Evolutionary conservation across 2,888 invertebrate species (phyloP).

Genomic region (Tipula lateralis): DNA sequence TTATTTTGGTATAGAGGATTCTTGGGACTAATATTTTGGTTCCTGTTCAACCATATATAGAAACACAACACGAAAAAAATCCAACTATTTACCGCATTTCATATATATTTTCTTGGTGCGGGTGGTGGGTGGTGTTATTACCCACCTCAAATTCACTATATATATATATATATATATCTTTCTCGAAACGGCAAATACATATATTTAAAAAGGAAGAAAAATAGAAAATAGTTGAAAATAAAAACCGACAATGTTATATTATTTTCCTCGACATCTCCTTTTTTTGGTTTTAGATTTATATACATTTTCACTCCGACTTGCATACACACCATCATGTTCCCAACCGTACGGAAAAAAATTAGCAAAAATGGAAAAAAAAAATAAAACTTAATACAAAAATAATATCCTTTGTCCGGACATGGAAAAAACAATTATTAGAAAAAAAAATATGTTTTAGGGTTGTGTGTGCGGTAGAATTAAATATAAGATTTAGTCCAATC

Average conservation of each 20-base stretch:
- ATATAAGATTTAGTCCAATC: not conserved
- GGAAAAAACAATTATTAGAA: not conserved
- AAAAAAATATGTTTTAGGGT: not conserved
- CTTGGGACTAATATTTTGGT: slow-evolving; percentile 19
- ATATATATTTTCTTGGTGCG: not conserved
- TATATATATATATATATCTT: not conserved
- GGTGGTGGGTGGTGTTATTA: not conserved
- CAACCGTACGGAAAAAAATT: not conserved
- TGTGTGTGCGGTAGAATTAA: not conserved
- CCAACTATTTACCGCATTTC: not conserved
- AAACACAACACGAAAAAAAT: not conserved
- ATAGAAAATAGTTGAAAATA: not conserved
- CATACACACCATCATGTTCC: not conserved
- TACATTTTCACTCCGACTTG: not conserved
- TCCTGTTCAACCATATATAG: not conserved
- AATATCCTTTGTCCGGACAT: slow-evolving; percentile 19
- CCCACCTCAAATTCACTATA: not conserved
- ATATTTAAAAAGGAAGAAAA: not conserved
- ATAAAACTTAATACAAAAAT: slow-evolving; percentile 14
- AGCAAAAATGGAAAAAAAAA: not conserved
- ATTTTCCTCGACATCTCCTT: not conserved
- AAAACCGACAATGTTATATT: not conserved
- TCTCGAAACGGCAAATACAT: not conserved
- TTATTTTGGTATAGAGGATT: not conserved
- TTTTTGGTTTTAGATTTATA: not conserved